phyloP scores from a whole-genome alignment of 2,888 invertebrate species.

The Lycophotia porphyrea region DNA sequence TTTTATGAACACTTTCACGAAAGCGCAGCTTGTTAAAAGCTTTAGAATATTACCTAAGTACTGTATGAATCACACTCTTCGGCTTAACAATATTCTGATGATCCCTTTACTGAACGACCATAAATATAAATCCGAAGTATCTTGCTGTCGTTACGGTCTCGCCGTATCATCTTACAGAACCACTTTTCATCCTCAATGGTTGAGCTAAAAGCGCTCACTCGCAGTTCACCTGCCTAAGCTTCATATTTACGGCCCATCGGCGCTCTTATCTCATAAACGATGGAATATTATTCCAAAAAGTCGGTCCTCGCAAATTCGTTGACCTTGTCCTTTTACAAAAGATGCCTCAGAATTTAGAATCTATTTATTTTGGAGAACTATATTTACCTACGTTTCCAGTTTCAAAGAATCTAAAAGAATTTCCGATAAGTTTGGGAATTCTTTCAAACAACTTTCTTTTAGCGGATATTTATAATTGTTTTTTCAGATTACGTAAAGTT shows the following conservation, averaged over 20 bases:
- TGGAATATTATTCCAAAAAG: slow-evolving; percentile 46
- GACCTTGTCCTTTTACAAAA: slow-evolving; percentile 43
- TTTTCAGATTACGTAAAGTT: slow-evolving; percentile 21
- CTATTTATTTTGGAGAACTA: slow-evolving; percentile 15
- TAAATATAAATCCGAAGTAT: slow-evolving; percentile 70
- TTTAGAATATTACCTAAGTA: slow-evolving; percentile 35
- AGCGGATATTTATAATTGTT: slow-evolving; percentile 35
- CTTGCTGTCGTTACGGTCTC: slow-evolving; percentile 48
- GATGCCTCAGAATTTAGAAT: slow-evolving; percentile 19
- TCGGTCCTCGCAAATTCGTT: slow-evolving; percentile 38
- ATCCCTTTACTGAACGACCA: slow-evolving; percentile 57
- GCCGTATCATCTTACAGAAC: slow-evolving; percentile 52
- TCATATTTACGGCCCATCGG: slow-evolving; percentile 65
- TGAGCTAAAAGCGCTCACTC: slow-evolving; percentile 59
- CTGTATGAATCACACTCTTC: slow-evolving; percentile 36
- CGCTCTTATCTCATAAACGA: slow-evolving; percentile 53
- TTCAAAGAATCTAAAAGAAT: slow-evolving; percentile 53
- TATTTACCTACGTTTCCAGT: slow-evolving; percentile 16
- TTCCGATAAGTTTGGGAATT: slow-evolving; percentile 46
- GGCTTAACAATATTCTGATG: slow-evolving; percentile 47
- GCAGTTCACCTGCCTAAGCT: slow-evolving; percentile 66
- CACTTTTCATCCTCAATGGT: slow-evolving; percentile 59
- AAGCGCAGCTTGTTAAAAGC: slow-evolving; percentile 21
- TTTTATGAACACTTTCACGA: slow-evolving; percentile 38
- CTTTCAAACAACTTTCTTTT: slow-evolving; percentile 43